Evolutionary conservation across 92 coral and sea anemone genomes (phyloP).

Genomic region (Phymanthus crucifer): DNA sequence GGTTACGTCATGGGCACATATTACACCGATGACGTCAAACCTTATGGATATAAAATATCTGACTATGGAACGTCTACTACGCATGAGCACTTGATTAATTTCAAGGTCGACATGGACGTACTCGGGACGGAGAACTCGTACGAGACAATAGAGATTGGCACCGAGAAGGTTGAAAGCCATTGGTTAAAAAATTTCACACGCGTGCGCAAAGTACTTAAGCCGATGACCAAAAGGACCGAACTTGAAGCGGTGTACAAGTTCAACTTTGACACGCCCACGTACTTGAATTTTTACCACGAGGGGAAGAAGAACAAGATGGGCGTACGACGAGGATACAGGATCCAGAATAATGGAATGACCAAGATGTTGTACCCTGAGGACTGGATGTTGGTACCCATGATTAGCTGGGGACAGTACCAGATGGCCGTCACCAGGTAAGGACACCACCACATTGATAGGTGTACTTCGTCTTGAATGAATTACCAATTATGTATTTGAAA

Average conservation of each 20-base stretch:
- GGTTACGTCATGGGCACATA: constrained; percentile 61
- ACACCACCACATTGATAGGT: not conserved
- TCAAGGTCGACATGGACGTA: constrained; percentile 74
- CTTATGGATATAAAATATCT: constrained; percentile 54
- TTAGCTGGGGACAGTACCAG: constrained; percentile 68
- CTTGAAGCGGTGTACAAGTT: constrained; percentile 83
- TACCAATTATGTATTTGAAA: too few relatives aligned
- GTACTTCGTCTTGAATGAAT: too few relatives aligned
- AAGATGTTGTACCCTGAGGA: constrained; percentile 58
- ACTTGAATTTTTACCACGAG: constrained; percentile 76
- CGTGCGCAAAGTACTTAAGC: constrained; percentile 71
- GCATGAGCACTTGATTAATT: constrained; percentile 69
- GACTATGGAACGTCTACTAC: constrained; percentile 47
- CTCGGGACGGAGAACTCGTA: constrained; percentile 57
- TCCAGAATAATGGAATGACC: constrained; percentile 63
- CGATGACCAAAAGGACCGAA: constrained; percentile 70
- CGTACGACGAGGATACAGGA: constrained; percentile 80
- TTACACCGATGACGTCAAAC: constrained; percentile 35
- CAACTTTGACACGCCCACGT: constrained; percentile 76
- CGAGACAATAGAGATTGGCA: constrained; percentile 48
- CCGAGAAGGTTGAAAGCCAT: constrained; percentile 69
- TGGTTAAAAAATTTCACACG: constrained; percentile 65
- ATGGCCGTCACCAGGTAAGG: constrained; percentile 56
- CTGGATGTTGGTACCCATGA: constrained; percentile 48
- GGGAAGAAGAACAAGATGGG: constrained; percentile 63